Base-by-base conservation (phyloP, 2,797 vertebrate species). In the Kryptopterus vitreolus region DNA sequence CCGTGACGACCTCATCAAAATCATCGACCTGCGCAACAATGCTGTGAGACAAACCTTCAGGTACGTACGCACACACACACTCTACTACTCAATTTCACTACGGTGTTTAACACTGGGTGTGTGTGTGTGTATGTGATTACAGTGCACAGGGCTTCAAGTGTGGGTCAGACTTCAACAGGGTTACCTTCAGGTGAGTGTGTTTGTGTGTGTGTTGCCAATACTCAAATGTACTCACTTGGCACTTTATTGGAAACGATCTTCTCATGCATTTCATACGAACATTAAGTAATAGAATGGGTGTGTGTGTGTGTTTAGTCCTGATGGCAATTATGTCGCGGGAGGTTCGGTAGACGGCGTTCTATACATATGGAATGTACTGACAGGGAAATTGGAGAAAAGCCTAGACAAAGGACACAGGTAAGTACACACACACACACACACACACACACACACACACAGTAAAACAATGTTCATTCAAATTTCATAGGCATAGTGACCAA, bases 91-190 rank as follows among this genome's bases (percentile, higher is more conserved):
- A 31, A 7, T 12, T 24, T 26, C 16, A 7, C 12, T 29, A 8
- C 29, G 16, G 9, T 48, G n/a, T 46, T 9, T 46, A 46, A 43
- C 22, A 38, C 20, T 24, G 38, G 13, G 20, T 55, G 48, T 50
- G 61, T 72, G 38, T 31, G 8, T 55, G 11, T 76, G 10, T 69
- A 13, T 66, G 73, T 68, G 35, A 87, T 76, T 52, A 52, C 87
- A 99, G 97, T 9, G 95, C 96, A 26, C 94, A 94, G 55, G 96
- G 97, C 48, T 99, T 99, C 90, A 99, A 99, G 87, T 99, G 98
- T 69, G 97, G 97, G 75, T 96, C 97, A 0, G 98, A 99, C 83
- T 99, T 97, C 95, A 99, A 96, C 0, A 93, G 98, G 91, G 96
- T 96, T 8, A 95, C 96, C 6, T 99, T 97, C 93, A 99, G 98